Percentiles rank a stretch among this genome's conserved stretches.
Evolutionary conservation across 1,140 invertebrate species (phyloP).

Genomic region (Copidosoma floridanum): DNA sequence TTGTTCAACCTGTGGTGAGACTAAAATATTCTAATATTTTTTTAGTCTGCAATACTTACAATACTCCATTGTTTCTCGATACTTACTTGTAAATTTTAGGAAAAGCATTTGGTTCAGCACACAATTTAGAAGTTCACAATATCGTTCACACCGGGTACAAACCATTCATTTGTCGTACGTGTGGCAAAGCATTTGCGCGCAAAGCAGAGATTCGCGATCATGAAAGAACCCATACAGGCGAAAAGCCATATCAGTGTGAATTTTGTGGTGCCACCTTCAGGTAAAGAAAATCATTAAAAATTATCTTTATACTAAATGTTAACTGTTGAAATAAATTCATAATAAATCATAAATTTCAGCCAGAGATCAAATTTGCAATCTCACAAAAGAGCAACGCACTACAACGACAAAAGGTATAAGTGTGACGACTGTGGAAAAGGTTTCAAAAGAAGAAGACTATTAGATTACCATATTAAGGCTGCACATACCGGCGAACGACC

Average conservation of each 20-base stretch:
- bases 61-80: too few species aligned
- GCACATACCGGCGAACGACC: constrained; percentile 78
- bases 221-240: constrained; percentile 80
- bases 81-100: constrained; percentile 49
- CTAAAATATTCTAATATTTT: constrained; percentile 14
- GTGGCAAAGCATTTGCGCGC: constrained; percentile 73
- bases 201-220: constrained; percentile 76
- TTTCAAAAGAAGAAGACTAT: constrained; percentile 71
- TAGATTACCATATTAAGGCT: constrained; percentile 81
- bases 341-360: constrained; percentile 46
- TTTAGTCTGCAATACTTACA: too few species aligned
- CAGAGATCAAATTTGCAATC: constrained; percentile 78
- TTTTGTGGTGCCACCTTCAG: constrained; percentile 73
- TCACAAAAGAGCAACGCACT: constrained; percentile 76
- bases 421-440: constrained; percentile 69
- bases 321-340: not conserved
- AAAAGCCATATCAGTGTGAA: constrained; percentile 80
- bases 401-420: constrained; percentile 71
- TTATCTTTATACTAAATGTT: too few species aligned
- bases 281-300: constrained; percentile 34
- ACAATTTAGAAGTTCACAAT: constrained; percentile 75
- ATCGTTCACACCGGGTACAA: constrained; percentile 71
- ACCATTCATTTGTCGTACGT: constrained; percentile 69
- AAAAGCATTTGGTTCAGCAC: constrained; percentile 72
- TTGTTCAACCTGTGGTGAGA: constrained; percentile 70